phyloP scores from a whole-genome alignment of 2,797 vertebrate species.

The Helostoma temminkii region DNA sequence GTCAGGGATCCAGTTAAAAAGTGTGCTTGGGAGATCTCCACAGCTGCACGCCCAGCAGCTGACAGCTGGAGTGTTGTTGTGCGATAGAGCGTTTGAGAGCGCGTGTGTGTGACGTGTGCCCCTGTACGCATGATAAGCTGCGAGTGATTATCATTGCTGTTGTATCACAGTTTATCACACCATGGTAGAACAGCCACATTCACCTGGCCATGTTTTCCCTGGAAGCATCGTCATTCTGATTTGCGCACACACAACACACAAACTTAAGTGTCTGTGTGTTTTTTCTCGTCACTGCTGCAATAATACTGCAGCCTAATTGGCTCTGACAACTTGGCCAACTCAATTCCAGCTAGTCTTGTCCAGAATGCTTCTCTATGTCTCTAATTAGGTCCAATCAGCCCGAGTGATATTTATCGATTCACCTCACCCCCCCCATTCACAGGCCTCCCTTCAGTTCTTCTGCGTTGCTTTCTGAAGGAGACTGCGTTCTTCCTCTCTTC shows the following conservation, averaged over 20 bases:
- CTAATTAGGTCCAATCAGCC: constrained; percentile 84
- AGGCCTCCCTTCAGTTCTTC: constrained; percentile 21
- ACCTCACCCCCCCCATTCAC: constrained; percentile 55
- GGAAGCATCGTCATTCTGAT: constrained; percentile 51
- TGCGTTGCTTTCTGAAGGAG: constrained; percentile 68
- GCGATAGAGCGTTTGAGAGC: constrained; percentile 24
- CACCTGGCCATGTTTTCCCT: constrained; percentile 58
- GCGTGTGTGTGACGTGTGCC: constrained; percentile 6
- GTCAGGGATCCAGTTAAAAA: constrained; percentile 50
- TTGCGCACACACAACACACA: constrained; percentile 7
- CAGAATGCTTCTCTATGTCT: constrained; percentile 77
- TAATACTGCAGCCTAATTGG: constrained; percentile 80
- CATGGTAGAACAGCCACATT: constrained; percentile 46
- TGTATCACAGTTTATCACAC: constrained; percentile 60
- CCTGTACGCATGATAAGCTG: constrained; percentile 39
- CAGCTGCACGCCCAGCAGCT: constrained; percentile 81
- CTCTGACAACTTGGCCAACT: constrained; percentile 81
- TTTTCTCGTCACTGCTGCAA: constrained; percentile 73
- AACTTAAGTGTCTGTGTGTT: constrained; percentile 76
- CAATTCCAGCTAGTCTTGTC: constrained; percentile 77
- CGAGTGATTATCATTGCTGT: constrained; percentile 58
- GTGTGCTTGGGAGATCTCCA: constrained; percentile 42
- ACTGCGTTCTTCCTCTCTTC: constrained; percentile 55
- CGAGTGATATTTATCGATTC: constrained; percentile 86
- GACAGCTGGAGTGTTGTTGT: constrained; percentile 78